These are phyloP conservation scores for Apodemia zela DNA, from an alignment of 2,888 invertebrate species.

Conservation along the genomic window DNA sequence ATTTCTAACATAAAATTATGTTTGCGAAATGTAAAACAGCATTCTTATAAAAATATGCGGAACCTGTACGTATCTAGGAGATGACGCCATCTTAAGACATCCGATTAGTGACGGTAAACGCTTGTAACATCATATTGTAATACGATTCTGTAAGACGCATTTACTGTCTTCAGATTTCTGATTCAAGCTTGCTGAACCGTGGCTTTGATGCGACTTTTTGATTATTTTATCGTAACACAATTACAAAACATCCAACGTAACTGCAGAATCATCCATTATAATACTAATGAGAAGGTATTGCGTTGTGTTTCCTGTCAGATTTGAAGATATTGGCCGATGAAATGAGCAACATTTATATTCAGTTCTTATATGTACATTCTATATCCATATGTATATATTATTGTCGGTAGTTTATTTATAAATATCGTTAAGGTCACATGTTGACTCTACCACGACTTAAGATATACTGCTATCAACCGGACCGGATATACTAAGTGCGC, in stretches of 20 bases:
- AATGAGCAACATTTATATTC: neutral
- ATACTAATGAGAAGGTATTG: slow-evolving; percentile 12
- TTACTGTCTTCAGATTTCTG: slow-evolving; percentile 5
- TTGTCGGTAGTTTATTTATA: neutral
- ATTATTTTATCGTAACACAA: slow-evolving; percentile 16
- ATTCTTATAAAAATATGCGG: neutral
- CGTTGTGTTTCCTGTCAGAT: slow-evolving; percentile 14
- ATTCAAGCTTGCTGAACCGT: slow-evolving; percentile 10
- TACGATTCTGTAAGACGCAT: slow-evolving; percentile 9
- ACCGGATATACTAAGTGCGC: neutral
- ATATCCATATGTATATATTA: neutral
- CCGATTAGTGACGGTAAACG: slow-evolving; percentile 10
- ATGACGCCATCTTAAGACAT: slow-evolving; percentile 10
- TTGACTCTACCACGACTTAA: neutral
- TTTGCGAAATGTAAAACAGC: neutral
- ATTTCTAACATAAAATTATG: neutral
- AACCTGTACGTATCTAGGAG: neutral
- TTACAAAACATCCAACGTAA: slow-evolving; percentile 17
- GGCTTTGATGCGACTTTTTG: slow-evolving; percentile 15
- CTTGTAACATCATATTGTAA: slow-evolving; percentile 10
- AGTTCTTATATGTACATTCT: no score
- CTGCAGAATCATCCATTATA: slow-evolving; percentile 14
- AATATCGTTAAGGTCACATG: no score
- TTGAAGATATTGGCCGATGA: slow-evolving; percentile 2
- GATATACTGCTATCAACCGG: neutral